A percentile compares a stretch with the other conserved stretches of the same genome.
Evolutionary conservation across 2,888 invertebrate species (phyloP).

Genomic region (Oeneis ivallda): DNA sequence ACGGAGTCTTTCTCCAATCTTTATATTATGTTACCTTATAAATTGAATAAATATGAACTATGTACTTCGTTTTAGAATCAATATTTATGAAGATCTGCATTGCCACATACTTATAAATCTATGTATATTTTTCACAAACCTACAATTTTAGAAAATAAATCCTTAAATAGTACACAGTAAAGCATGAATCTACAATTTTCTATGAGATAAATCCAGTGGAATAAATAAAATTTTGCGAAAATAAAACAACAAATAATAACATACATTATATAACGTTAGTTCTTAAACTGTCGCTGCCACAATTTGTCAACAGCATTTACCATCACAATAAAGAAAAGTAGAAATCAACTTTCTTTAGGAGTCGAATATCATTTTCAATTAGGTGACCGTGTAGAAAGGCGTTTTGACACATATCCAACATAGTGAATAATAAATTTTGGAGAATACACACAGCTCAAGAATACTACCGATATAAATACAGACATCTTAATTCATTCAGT

Average conservation of each 20-base stretch:
- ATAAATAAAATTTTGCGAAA: conserved; percentile 81
- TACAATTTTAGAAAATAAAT: conserved; percentile 70
- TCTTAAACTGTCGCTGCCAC: conserved; percentile 75
- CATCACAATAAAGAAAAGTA: conserved; percentile 72
- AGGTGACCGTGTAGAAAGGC: conserved; percentile 80
- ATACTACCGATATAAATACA: conserved; percentile 78
- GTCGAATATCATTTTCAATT: conserved; percentile 65
- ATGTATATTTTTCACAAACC: conserved; percentile 80
- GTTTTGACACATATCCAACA: conserved; percentile 81
- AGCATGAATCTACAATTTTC: conserved; percentile 72
- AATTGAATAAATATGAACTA: conserved; percentile 72
- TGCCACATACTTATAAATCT: conserved; percentile 82
- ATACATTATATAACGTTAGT: conserved; percentile 56
- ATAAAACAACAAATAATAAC: conserved; percentile 76
- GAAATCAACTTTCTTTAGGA: conserved; percentile 69
- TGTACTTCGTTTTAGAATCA: conserved; percentile 65
- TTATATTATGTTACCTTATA: conserved; percentile 54
- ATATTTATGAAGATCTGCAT: conserved; percentile 80
- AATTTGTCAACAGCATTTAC: conserved; percentile 79
- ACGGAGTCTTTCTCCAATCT: conserved; percentile 66
- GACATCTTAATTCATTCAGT: conserved; percentile 79
- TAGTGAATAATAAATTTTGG: conserved; percentile 75
- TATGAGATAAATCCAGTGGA: conserved; percentile 68
- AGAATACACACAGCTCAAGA: conserved; percentile 71
- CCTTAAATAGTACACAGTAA: conserved; percentile 63